These are phyloP conservation scores for Zaprionus ornatus DNA, from an alignment of 1,140 invertebrate species.

Conservation along the genomic window DNA sequence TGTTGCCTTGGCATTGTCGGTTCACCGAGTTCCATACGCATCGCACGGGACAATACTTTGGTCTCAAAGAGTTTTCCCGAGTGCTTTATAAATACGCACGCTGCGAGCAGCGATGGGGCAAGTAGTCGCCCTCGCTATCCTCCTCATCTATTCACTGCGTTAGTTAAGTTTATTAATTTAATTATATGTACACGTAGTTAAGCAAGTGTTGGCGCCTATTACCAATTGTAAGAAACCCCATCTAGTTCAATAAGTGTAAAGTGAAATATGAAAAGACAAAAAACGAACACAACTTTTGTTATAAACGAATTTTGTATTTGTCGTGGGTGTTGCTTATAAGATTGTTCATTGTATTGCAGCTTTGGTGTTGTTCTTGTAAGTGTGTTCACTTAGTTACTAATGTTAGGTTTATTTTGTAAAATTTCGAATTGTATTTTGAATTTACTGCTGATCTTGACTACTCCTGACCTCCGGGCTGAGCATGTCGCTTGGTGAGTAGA, in stretches of 20 bases:
- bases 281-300: conserved; percentile 37
- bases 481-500: conserved; percentile 58
- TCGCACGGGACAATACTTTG: conserved; percentile 59
- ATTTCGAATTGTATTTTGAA: conserved; percentile 23
- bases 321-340: conserved; percentile 8
- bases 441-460: conserved; percentile 8
- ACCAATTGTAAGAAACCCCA: conserved; percentile 28
- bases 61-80: conserved; percentile 57
- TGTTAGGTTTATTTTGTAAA: conserved; percentile 50
- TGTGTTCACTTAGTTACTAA: conserved; percentile 53
- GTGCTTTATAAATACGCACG: conserved; percentile 75
- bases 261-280: conserved; percentile 16
- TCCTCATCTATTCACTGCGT: conserved; percentile 6
- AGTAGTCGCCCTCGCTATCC: conserved; percentile 37
- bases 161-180: conserved; percentile 54
- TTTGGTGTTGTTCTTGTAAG: conserved; percentile 25
- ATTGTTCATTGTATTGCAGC: conserved; percentile 1
- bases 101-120: conserved; percentile 82
- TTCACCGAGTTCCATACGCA: conserved; percentile 80
- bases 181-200: conserved; percentile 44
- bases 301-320: conserved; percentile 61
- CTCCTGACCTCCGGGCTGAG: conserved; percentile 36
- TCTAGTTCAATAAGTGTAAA: conserved; percentile 54
- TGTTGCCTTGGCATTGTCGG: conserved; percentile 77
- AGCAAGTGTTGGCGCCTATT: conserved; percentile 9